phyloP scores from a whole-genome alignment of 2,113 vertebrate species.

The Triplophysa tibetana region DNA sequence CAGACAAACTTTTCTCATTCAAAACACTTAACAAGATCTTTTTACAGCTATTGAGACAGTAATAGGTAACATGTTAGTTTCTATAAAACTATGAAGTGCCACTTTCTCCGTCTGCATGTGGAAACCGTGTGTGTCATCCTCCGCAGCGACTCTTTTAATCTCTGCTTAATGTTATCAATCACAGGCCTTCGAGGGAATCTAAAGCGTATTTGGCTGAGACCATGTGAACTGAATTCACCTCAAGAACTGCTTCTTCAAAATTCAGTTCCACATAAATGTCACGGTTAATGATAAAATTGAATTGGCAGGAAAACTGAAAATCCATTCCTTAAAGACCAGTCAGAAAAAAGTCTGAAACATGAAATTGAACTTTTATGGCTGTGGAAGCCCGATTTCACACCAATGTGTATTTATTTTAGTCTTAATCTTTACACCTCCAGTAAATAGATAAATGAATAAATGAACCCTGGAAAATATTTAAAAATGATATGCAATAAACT shows the following conservation, averaged over 20 bases:
- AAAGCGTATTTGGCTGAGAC: neutral
- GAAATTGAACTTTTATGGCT: too few species aligned
- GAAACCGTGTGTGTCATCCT: slow-evolving; percentile 20
- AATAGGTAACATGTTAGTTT: too few species aligned
- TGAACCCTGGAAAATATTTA: too few species aligned
- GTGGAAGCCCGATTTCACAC: too few species aligned
- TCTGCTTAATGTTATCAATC: slow-evolving; percentile 13
- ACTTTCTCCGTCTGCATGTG: slow-evolving; percentile 10
- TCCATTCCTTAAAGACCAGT: neutral
- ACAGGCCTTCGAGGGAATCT: slow-evolving; percentile 35
- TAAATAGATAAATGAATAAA: too few species aligned
- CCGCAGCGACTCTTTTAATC: slow-evolving; percentile 4
- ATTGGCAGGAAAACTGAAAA: neutral
- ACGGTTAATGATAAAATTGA: neutral
- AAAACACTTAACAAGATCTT: too few species aligned
- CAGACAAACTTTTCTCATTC: too few species aligned
- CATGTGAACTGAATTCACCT: neutral
- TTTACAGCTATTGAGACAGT: too few species aligned
- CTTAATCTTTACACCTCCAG: neutral
- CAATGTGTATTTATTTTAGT: too few species aligned
- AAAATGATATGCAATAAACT: too few species aligned
- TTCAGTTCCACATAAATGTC: slow-evolving; percentile 15
- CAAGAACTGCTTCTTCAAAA: slow-evolving; percentile 23
- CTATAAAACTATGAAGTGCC: neutral
- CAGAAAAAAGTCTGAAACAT: neutral